These are phyloP conservation scores for Drosophila pseudoananassae DNA, from an alignment of 1,140 invertebrate species.

Conservation along the genomic window DNA sequence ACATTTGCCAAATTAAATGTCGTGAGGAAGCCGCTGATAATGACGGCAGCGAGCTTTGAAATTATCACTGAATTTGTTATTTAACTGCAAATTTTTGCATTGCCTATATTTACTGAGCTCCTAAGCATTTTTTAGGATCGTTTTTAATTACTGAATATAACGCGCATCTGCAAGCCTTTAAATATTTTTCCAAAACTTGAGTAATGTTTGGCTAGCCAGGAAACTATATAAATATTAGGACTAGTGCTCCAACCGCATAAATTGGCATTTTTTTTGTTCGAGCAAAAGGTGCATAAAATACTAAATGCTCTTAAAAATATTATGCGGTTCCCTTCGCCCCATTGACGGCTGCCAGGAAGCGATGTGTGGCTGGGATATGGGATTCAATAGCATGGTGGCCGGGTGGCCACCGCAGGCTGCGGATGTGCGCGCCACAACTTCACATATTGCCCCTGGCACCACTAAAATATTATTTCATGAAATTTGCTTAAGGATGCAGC, in stretches of 20 bases:
- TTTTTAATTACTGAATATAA: conserved; percentile 54
- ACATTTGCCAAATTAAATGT: conserved; percentile 61
- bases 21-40: conserved; percentile 17
- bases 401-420: conserved; percentile 12
- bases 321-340: conserved; percentile 34
- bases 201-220: conserved; percentile 39
- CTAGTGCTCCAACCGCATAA: conserved; percentile 43
- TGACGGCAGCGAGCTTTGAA: conserved; percentile 4
- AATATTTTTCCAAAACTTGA: conserved; percentile 73
- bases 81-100: neutral
- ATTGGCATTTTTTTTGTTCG: conserved; percentile 43
- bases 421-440: conserved; percentile 66
- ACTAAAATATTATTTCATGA: conserved; percentile 82
- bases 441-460: conserved; percentile 75
- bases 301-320: conserved; percentile 71
- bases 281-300: conserved; percentile 67
- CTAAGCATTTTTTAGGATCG: neutral
- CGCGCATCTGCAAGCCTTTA: conserved; percentile 17
- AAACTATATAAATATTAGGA: conserved; percentile 29
- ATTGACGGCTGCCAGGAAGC: conserved; percentile 15
- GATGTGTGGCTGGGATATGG: conserved; percentile 16
- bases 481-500: conserved; percentile 80
- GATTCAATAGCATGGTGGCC: conserved; percentile 4
- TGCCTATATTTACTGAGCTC: neutral
- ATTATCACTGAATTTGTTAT: conserved; percentile 18